Percentiles rank a stretch among this genome's conserved stretches.
These are phyloP conservation scores for Podabrus alpinus DNA, from an alignment of 2,888 invertebrate genomes.

Conservation along the genomic window DNA sequence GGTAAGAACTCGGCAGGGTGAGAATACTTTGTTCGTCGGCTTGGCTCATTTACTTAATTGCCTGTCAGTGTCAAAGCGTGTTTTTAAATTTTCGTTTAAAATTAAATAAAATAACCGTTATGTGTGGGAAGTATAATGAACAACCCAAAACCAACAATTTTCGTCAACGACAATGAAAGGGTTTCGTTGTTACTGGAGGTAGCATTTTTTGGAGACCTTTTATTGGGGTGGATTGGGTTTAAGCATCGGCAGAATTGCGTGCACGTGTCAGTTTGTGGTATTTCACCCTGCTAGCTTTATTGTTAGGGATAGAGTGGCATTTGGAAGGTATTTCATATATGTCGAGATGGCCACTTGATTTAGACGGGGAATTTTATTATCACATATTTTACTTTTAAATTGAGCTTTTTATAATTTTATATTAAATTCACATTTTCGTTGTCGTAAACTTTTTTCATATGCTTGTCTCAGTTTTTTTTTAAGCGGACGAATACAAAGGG, in stretches of 20 bases:
- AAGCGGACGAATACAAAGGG: neutral
- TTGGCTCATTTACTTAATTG: conserved; percentile 11
- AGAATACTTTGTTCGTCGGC: neutral
- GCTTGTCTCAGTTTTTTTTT: neutral
- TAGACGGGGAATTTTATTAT: conserved; percentile 16
- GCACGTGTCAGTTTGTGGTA: conserved; percentile 36
- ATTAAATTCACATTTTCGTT: neutral
- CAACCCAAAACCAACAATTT: neutral
- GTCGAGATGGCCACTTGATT: conserved; percentile 34
- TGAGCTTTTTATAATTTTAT: conserved; percentile 10
- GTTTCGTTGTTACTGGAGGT: conserved; percentile 25
- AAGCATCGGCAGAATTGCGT: conserved; percentile 34
- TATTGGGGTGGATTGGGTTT: conserved; percentile 36
- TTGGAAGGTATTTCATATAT: conserved; percentile 34
- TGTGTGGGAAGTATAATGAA: neutral
- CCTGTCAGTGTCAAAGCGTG: conserved; percentile 5
- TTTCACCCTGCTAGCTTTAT: conserved; percentile 35
- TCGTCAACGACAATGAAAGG: conserved; percentile 18
- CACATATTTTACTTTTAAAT: conserved; percentile 12
- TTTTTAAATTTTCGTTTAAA: conserved; percentile 10
- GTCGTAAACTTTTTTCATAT: neutral
- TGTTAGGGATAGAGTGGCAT: conserved; percentile 35
- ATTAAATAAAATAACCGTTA: neutral
- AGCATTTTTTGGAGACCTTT: conserved; percentile 29
- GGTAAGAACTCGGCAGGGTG: neutral